These are phyloP conservation scores for Eupelmus urozonus DNA, from an alignment of 2,888 invertebrate species.

Conservation along the genomic window DNA sequence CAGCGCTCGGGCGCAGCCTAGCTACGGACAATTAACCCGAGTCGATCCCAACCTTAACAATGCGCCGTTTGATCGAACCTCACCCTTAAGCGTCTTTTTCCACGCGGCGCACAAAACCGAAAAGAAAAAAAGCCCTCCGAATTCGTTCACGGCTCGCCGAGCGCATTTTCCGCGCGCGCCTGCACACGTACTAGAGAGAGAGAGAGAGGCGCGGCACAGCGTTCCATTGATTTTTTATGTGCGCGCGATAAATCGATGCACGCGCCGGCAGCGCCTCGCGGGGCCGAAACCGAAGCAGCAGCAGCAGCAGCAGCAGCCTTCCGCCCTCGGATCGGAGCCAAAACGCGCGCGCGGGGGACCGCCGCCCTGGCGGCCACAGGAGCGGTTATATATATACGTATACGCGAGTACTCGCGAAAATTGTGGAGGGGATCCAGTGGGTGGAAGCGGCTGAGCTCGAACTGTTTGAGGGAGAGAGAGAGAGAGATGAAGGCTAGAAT, in stretches of 20 bases:
- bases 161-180: neutral
- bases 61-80: no score
- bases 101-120: no score
- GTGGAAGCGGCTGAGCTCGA: neutral
- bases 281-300: neutral
- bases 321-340: conserved; percentile 25
- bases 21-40: no score
- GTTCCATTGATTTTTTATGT: conserved; percentile 51
- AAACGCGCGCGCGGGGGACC: conserved; percentile 10
- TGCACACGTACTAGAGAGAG: neutral
- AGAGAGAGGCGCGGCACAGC: neutral
- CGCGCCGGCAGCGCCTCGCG: conserved; percentile 19
- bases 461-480: neutral
- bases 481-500: conserved; percentile 7
- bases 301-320: neutral
- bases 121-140: no score
- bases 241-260: conserved; percentile 52
- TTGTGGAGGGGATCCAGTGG: neutral
- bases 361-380: conserved; percentile 8
- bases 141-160: conserved; percentile 18
- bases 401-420: neutral
- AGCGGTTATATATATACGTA: no score
- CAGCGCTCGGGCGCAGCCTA: no score
- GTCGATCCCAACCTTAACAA: no score
- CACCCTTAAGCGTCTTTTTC: no score